These are phyloP conservation scores for Ectropis grisescens DNA, from an alignment of 1,140 invertebrate genomes.

Conservation along the genomic window DNA sequence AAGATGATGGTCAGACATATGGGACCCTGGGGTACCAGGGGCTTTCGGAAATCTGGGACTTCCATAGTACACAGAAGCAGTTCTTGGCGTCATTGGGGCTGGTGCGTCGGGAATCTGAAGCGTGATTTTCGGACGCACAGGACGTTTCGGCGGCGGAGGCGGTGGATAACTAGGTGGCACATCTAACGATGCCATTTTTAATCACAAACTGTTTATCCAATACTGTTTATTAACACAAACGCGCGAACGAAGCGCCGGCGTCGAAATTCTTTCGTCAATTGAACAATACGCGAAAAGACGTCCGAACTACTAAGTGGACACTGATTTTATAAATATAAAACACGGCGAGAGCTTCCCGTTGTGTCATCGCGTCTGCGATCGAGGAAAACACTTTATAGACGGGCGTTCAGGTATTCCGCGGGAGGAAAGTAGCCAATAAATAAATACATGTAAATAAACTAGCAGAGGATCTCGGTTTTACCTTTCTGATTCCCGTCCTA, in stretches of 20 bases:
- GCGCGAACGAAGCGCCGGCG: slow-evolving; percentile 27
- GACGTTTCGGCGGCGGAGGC: slow-evolving; percentile 42
- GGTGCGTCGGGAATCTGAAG: slow-evolving; percentile 67
- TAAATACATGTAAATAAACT: no score
- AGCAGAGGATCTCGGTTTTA: no score
- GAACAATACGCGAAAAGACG: no score
- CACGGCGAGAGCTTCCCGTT: slow-evolving; percentile 34
- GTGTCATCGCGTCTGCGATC: slow-evolving; percentile 31
- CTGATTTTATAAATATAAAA: slow-evolving; percentile 26
- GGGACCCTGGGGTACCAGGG: slow-evolving; percentile 65
- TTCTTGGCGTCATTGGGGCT: slow-evolving; percentile 39
- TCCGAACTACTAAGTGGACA: no score
- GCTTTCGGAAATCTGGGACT: slow-evolving; percentile 44
- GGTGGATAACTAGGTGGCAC: slow-evolving; percentile 30
- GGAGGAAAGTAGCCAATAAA: no score
- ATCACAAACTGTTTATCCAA: slow-evolving; percentile 4
- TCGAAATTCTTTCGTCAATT: no score
- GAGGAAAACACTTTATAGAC: no score
- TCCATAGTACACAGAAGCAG: slow-evolving; percentile 60
- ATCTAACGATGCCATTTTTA: slow-evolving; percentile 35
- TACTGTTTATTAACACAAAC: slow-evolving; percentile 7
- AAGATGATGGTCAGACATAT: slow-evolving; percentile 48
- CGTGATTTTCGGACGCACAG: slow-evolving; percentile 67
- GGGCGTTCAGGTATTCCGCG: no score
- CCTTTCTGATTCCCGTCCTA: no score